Conservation (phyloP, 2,888 invertebrate species). For the Ophioninae sp. region DNA sequence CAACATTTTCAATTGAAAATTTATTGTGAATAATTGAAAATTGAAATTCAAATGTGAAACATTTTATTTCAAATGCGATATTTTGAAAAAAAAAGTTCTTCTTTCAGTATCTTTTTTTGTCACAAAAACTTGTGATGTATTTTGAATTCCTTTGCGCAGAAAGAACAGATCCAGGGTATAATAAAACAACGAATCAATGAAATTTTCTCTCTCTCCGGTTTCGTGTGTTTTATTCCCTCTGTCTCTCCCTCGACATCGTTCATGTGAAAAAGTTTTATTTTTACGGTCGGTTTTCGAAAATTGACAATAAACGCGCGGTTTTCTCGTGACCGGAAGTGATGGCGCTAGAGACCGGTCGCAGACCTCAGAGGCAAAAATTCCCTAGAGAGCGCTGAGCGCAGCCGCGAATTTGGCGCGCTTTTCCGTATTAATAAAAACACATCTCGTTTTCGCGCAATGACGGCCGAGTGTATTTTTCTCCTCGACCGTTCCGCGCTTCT, state of each 20-base stretch:
- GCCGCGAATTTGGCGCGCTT: conserved; percentile 21
- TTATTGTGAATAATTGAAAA: too few relatives aligned
- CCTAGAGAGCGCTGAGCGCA: background rate
- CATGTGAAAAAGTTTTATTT: too few relatives aligned
- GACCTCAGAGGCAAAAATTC: too few relatives aligned
- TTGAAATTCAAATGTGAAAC: too few relatives aligned
- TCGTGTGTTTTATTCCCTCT: conserved; percentile 54
- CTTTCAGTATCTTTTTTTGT: background rate
- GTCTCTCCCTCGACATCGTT: background rate
- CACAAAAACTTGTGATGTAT: too few relatives aligned
- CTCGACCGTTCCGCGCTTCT: background rate
- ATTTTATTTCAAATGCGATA: too few relatives aligned
- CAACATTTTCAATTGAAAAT: too few relatives aligned
- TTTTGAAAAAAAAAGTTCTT: background rate
- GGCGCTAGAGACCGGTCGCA: background rate
- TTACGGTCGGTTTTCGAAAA: background rate
- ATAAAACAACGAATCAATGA: too few relatives aligned
- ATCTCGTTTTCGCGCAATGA: background rate
- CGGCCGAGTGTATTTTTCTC: background rate
- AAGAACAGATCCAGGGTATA: background rate
- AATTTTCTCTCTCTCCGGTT: conserved; percentile 25
- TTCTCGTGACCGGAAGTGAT: background rate
- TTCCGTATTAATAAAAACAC: background rate
- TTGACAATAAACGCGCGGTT: background rate
- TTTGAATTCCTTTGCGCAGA: background rate